A percentile compares a stretch with the other conserved stretches of the same genome.
phyloP scores from a whole-genome alignment of 1,140 invertebrate species.

The Dinothrombium tinctorium region DNA sequence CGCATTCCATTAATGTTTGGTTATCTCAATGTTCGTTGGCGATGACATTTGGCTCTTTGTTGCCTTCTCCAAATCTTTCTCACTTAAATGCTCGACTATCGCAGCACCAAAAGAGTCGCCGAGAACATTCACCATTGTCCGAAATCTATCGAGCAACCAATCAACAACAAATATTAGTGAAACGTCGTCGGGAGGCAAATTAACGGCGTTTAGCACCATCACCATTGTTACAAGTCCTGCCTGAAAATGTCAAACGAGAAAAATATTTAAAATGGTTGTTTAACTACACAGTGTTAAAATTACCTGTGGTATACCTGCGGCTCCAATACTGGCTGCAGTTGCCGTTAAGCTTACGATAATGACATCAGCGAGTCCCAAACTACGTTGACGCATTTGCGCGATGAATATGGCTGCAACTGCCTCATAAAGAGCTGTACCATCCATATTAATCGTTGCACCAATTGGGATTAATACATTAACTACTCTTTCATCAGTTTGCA shows the following conservation, averaged over 20 bases:
- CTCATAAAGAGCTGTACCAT: constrained; percentile 80
- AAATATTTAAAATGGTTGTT: no score
- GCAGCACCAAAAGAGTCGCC: constrained; percentile 33
- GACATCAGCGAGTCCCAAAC: constrained; percentile 49
- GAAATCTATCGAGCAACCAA: constrained; percentile 35
- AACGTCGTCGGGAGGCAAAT: constrained; percentile 34
- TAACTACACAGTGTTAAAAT: not conserved
- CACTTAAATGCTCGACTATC: constrained; percentile 28
- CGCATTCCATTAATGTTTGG: no score
- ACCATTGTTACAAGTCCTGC: constrained; percentile 30
- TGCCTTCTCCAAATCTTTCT: constrained; percentile 18
- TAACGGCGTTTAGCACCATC: constrained; percentile 36
- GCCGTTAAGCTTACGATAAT: constrained; percentile 77
- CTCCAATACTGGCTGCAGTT: constrained; percentile 80
- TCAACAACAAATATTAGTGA: constrained; percentile 38
- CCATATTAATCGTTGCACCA: constrained; percentile 85
- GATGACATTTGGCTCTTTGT: no score
- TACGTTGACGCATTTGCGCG: constrained; percentile 52
- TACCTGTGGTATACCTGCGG: constrained; percentile 63
- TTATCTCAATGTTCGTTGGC: no score
- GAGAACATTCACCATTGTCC: constrained; percentile 33
- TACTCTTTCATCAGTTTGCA: constrained; percentile 25
- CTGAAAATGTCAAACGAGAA: constrained; percentile 7
- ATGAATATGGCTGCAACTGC: constrained; percentile 85
- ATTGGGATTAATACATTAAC: constrained; percentile 60